phyloP scores from a whole-genome alignment of 2,113 vertebrate species.

The Cavia aperea region DNA sequence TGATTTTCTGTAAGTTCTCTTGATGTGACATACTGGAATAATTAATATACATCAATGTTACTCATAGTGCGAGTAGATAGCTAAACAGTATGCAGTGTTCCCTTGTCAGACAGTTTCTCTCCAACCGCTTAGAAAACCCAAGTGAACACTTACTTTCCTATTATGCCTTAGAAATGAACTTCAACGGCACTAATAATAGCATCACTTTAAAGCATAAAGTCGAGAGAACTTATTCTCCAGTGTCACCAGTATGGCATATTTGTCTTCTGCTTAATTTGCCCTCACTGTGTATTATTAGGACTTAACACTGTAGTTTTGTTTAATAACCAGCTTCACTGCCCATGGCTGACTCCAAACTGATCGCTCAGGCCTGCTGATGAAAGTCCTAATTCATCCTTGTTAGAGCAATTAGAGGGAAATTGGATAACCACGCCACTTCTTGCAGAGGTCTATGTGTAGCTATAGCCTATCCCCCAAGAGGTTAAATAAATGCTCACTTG shows the following conservation, averaged over 20 bases:
- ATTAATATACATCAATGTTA: constrained; percentile 19
- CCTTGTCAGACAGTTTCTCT: constrained; percentile 39
- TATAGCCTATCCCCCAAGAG: constrained; percentile 64
- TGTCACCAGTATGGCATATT: constrained; percentile 71
- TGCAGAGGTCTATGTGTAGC: constrained; percentile 68
- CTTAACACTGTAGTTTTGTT: constrained; percentile 82
- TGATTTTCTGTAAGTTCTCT: not conserved
- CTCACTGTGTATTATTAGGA: constrained; percentile 80
- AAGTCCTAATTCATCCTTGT: constrained; percentile 84
- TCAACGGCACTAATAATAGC: constrained; percentile 75
- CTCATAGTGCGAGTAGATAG: not conserved
- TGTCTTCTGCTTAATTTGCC: constrained; percentile 80
- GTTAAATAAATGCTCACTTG: constrained; percentile 63
- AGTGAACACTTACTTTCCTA: constrained; percentile 75
- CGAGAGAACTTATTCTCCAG: constrained; percentile 75
- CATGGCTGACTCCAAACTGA: constrained; percentile 78
- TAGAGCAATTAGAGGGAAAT: constrained; percentile 81
- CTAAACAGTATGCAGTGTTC: not conserved
- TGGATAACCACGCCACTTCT: constrained; percentile 75
- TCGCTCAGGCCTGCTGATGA: constrained; percentile 76
- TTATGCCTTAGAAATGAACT: constrained; percentile 76
- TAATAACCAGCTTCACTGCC: constrained; percentile 81
- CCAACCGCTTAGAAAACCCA: constrained; percentile 61
- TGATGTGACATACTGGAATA: constrained; percentile 22
- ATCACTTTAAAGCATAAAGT: constrained; percentile 72